Evolutionary conservation across 2,797 vertebrate genomes (phyloP), one percentile per base, ranked within the genome.

Genomic region (Antrozous pallidus): DNA sequence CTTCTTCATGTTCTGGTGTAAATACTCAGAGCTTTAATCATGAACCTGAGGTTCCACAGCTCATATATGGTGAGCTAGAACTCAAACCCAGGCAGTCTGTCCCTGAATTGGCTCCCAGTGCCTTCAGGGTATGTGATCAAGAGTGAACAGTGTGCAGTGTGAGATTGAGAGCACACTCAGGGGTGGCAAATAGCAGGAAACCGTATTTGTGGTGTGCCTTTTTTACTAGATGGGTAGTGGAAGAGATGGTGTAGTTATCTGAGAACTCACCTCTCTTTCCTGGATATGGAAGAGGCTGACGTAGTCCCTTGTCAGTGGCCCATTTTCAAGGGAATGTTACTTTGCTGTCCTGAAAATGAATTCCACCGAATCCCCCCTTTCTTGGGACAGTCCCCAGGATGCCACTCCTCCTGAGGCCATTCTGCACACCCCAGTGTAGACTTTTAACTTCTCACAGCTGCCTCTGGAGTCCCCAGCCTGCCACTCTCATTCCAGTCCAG

Each of bases 241-340:
- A 45, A 33, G 51, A 42, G 18, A 28, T 0, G 2, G 2, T 2
- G 5, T 9, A 12, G 24, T 20, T 45, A 4, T 12, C 3, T 12
- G 69, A 45, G 33, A 67, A 18, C 54, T 17, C 3, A 0, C 7
- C 28, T 45, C n/a, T 45, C 69, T 63, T n/a, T 56, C 24, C 28
- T 18, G 11, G 9, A 16, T 0, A 6, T 22, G 7, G 6, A 36
- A 45, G 40, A 33, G 24, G 33, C 49, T 36, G 28, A 14, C 1
- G 6, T 24, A 1, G 22, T 28, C 26, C 17, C 18, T 20, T 8
- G 17, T 10, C 8, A 13, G 14, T 12, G 3, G 40, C 17, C 36
- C 22, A 9, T 9, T 47, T 3, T 22, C 24, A 8, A 2, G 4
- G 36, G 4, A 38, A 24, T 28, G 13, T 9, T 16, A 12, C 67